Evolutionary conservation across 2,888 invertebrate genomes (phyloP).

Genomic region (Macrophya annulata): DNA sequence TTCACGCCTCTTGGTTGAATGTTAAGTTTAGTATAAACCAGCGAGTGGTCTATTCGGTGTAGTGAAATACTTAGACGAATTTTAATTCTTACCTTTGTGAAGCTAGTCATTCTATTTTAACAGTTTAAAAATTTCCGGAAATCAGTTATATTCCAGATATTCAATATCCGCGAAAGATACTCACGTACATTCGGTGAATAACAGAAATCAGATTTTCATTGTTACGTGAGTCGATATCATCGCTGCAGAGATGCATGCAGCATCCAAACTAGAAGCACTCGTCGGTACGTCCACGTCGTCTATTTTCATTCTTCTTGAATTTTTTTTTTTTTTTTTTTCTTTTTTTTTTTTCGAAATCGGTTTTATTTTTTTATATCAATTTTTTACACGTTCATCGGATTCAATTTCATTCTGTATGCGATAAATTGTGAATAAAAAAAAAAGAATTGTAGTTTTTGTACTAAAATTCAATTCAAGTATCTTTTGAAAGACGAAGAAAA

Average conservation of each 20-base stretch:
- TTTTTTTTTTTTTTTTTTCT: background rate
- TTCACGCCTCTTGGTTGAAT: background rate
- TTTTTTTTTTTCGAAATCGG: background rate
- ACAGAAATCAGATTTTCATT: constrained; percentile 47
- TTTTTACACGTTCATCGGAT: background rate
- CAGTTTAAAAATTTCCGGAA: background rate
- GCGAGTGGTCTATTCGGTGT: background rate
- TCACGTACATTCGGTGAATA: constrained; percentile 43
- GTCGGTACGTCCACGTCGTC: background rate
- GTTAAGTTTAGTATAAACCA: background rate
- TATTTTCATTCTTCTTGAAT: background rate
- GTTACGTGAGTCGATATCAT: constrained; percentile 46
- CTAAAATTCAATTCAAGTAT: background rate
- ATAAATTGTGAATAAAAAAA: background rate
- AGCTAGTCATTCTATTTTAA: background rate
- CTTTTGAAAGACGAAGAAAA: background rate
- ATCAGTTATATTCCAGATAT: constrained; percentile 30
- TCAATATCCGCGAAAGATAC: constrained; percentile 28
- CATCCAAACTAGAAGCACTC: constrained; percentile 29
- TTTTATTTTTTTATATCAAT: background rate
- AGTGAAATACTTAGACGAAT: too few species aligned
- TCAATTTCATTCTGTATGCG: background rate
- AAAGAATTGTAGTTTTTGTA: background rate
- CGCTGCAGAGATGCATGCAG: constrained; percentile 31
- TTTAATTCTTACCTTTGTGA: background rate